Evolutionary conservation across 2,113 vertebrate species (phyloP), one percentile per base, ranked within the genome.

Genomic region (Talpa occidentalis): DNA sequence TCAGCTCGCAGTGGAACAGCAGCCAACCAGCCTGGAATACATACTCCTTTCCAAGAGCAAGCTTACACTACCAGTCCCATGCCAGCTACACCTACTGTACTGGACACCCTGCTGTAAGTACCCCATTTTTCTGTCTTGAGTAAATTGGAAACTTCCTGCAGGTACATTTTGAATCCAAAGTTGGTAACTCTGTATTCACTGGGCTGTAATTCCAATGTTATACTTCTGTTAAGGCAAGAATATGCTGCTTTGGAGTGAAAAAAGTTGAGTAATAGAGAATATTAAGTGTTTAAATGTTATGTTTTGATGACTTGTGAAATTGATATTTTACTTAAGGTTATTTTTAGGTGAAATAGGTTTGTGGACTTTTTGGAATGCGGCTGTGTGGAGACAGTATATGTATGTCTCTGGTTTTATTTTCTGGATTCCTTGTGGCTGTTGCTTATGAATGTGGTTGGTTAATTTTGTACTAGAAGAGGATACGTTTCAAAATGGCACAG

Each of bases 21-120:
- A 98, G 97, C 96, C 99, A 98, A 70, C 98, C 98, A 67, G 92
- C 98, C 89, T 99, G 99, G 98, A 98, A 98, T 49, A 97, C 98
- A 4, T 98, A 98, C 92, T 97, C 98, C 96, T 99, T 98, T 88
- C 98, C 98, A 88, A 98, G 98, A 96, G 94, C 98, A 60, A 98
- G 97, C 97, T 97, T 99, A 96, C 99, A 99, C 97, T 98, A 99
- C 97, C 98, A 98, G 66, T 98, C 98, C 32, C 99, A 98, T 62
- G 97, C 98, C 92, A 98, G 98, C 98, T 99, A 99, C 92, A 97
- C 98, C 97, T 99, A 98, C 98, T 99, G 99, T 97, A 96, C 98
- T 37, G 97, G 98, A 86, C 98, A 98, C 82, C 98, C 98, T 96
- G 95, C 98, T 95, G 99, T 99, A 98, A 99, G 99, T 99, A 98